phyloP scores from a whole-genome alignment of 2,888 invertebrate species.

The Drosophila atripex region DNA sequence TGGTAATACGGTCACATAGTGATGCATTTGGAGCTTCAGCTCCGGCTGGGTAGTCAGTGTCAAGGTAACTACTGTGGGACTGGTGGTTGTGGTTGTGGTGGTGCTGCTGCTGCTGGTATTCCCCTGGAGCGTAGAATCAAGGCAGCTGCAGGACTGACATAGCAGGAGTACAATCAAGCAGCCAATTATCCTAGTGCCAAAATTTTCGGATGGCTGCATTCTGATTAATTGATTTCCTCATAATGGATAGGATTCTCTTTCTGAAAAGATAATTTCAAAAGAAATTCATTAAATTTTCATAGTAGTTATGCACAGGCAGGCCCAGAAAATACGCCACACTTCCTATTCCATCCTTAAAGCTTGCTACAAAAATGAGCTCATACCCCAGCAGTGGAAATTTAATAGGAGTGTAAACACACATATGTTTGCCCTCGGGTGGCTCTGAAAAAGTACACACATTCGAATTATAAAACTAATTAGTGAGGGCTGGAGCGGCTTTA shows the following conservation, averaged over 20 bases:
- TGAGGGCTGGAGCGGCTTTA: not conserved
- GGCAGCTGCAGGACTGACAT: not conserved
- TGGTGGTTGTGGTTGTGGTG: not conserved
- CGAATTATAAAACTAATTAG: conserved; percentile 34
- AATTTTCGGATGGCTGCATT: conserved; percentile 16
- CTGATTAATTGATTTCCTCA: conserved; percentile 18
- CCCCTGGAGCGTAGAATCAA: not conserved
- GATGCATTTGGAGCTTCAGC: conserved; percentile 1
- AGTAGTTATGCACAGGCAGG: no score
- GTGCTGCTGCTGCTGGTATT: not conserved
- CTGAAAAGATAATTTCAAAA: not conserved
- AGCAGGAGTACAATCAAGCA: conserved; percentile 5
- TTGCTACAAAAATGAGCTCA: conserved; percentile 5
- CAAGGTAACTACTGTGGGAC: conserved; percentile 13
- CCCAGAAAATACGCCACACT: not conserved
- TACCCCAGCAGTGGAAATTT: conserved; percentile 10
- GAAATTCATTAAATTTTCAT: no score
- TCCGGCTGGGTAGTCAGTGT: not conserved
- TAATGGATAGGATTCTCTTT: not conserved
- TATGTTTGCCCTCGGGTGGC: not conserved
- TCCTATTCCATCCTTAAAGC: not conserved
- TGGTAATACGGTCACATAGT: conserved; percentile 15
- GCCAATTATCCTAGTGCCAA: conserved; percentile 15
- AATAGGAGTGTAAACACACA: conserved; percentile 38
- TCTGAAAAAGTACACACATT: not conserved